Percentiles rank a stretch among this genome's conserved stretches.
These are phyloP conservation scores for Ernsta delagoae DNA, from an alignment of 2,888 invertebrate genomes.

Conservation along the genomic window DNA sequence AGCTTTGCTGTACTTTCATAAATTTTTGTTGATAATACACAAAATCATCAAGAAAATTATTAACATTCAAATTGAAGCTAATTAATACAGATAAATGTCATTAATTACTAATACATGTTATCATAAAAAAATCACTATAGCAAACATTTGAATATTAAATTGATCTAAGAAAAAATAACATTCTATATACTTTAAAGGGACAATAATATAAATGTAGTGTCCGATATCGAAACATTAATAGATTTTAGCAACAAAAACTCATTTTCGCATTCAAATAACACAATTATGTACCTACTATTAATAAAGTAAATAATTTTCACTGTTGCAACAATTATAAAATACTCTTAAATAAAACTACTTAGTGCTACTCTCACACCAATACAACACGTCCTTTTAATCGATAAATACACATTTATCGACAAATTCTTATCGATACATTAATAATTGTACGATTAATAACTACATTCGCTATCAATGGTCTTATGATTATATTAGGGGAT, in stretches of 20 bases:
- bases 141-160: slow-evolving; percentile 24
- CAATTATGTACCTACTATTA: slow-evolving; percentile 8
- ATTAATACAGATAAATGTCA: not conserved
- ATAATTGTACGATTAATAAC: slow-evolving; percentile 50
- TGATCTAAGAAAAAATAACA: slow-evolving; percentile 33
- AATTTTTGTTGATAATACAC: not conserved
- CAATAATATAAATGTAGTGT: too few species aligned
- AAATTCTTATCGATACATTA: slow-evolving; percentile 2
- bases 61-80: not conserved
- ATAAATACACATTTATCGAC: slow-evolving; percentile 49
- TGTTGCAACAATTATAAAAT: slow-evolving; percentile 51
- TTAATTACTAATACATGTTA: not conserved
- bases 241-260: slow-evolving; percentile 22
- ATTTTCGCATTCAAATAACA: slow-evolving; percentile 28
- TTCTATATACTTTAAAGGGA: slow-evolving; percentile 29
- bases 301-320: slow-evolving; percentile 41
- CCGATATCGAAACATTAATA: slow-evolving; percentile 1
- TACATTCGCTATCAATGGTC: slow-evolving; percentile 36
- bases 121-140: slow-evolving; percentile 17
- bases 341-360: slow-evolving; percentile 47
- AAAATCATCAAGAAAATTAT: not conserved
- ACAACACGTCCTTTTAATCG: slow-evolving; percentile 46
- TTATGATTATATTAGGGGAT: slow-evolving; percentile 43
- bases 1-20: slow-evolving; percentile 27
- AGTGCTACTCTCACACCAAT: slow-evolving; percentile 67